phyloP scores from a whole-genome alignment of 1,140 invertebrate genomes.

The Oscheius sp. region DNA sequence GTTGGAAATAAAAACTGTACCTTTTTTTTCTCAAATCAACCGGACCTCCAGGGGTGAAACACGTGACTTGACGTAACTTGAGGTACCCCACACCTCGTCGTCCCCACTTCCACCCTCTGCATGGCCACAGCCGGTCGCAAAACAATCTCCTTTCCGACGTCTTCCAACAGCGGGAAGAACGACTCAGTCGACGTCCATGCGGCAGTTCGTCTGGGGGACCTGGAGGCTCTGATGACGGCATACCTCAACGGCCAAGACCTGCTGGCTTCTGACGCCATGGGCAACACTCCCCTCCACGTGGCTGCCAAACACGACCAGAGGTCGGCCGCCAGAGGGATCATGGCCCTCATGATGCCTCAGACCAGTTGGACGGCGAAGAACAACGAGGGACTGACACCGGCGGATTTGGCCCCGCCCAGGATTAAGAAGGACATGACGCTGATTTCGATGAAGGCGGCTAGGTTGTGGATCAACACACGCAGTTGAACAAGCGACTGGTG shows the following conservation, averaged over 20 bases:
- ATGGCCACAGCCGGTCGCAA: too few relatives aligned
- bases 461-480: not conserved
- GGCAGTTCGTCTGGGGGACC: too few relatives aligned
- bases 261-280: not conserved
- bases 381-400: constrained; percentile 8
- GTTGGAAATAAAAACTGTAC: too few relatives aligned
- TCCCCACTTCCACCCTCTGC: too few relatives aligned
- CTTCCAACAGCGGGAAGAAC: too few relatives aligned
- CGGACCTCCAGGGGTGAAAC: too few relatives aligned
- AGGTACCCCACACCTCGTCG: too few relatives aligned
- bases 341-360: not conserved
- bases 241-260: not conserved
- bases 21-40: too few relatives aligned
- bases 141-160: too few relatives aligned
- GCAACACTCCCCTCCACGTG: not conserved
- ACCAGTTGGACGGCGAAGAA: constrained; percentile 5
- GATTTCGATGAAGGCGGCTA: not conserved
- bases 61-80: too few relatives aligned
- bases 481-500: constrained; percentile 1
- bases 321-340: not conserved
- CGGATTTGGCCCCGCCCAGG: not conserved
- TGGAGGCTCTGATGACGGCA: not conserved
- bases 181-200: too few relatives aligned
- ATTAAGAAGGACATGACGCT: not conserved
- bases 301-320: not conserved